Evolutionary conservation across 2,888 invertebrate genomes (phyloP), one percentile per base, ranked within the genome.

Genomic region (Drosophila greeni): DNA sequence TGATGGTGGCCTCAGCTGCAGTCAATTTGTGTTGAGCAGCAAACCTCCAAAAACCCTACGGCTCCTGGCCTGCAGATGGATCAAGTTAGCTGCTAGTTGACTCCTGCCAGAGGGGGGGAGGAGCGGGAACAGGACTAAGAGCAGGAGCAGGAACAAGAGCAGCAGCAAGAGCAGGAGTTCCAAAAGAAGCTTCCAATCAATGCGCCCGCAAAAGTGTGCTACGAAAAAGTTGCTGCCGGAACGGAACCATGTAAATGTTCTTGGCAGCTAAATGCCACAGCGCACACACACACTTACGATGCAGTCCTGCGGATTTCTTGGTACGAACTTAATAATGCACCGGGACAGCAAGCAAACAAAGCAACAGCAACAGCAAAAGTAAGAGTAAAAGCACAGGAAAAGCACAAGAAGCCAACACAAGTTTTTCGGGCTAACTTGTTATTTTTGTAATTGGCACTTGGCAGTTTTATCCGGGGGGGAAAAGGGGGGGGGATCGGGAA

Each of bases 401-500:
- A 3, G 14, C 29, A 53, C 40, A 31, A 16, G 11, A 31, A 61
- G 51, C 40, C 34, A 62, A 43, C 62, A 62, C 37, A 62, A 51
- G 62, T 62, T 62, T 61, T 59, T 56, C 31, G 24, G 59, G 45
- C 61, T 58, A 69, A 62, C 66, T 74, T 71, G 66, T 73, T 74
- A 76, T 73, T 82, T 82, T 66, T 74, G 74, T 82, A 79, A 78
- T 82, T 78, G 80, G 77, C 69, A 78, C 69, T 71, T 78, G 70
- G 36, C 55, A 51, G 62, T 72, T 70, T 54, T 56, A 72, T 75
- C 66, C 60, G 65, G 56, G 55, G 39, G 16, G 26, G n/a, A 42
- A n/a, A 11, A 3, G 26, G 11, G 1, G n/a, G 11, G 26, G 24
- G 12, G 2, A 18, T 5, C 37, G 37, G 39, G 8, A 2, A 8